Base-by-base conservation (phyloP, 1,140 invertebrate genomes). In the Magallana angulata region DNA sequence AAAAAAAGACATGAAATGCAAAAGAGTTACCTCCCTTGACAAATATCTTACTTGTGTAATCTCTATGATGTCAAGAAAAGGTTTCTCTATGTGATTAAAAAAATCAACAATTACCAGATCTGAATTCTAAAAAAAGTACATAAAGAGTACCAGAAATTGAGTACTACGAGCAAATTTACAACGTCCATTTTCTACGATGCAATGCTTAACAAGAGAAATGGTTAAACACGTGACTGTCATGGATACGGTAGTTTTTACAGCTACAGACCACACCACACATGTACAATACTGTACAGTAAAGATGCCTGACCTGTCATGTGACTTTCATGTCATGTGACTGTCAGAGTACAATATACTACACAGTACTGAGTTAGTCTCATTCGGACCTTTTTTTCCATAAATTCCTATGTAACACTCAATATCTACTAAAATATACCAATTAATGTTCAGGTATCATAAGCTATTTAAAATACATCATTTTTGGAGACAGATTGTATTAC, bases 201-300 rank as follows among this genome's bases (percentile, higher is more conserved):
- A 48, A 2, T 76, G 11, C 36, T 12, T 76, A 8, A 12, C 18
- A 16, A 64, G 24, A 12, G 68, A 30, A 76, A 76, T 30, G 24
- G 7, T 9, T 36, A 36, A 8, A 76, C 14, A 76, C 11, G 5
- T 12, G 18, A 76, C 24, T 18, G 68, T 76, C 68, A 76, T 76
- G 30, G 68, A 36, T 48, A 48, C 36, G 36, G 36, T 48, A 48
- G 36, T 48, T 48, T 48, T 48, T 48, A 48, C 36, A 48, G 36
- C 36, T 48, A 48, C 2, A 48, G 36, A 48, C 36, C 18, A 68
- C 18, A 68, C n/a, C 18, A 68, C 12, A 64, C 16, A n/a, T 64
- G 60, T 64, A 64, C 60, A 64, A 64, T 5, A 64, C 60, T 64
- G 60, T 64, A 64, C 60, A 64, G 64, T 71, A 71, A 76, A 76